Evolutionary conservation across 2,888 invertebrate genomes (phyloP).

Genomic region (Eudemis profundana): DNA sequence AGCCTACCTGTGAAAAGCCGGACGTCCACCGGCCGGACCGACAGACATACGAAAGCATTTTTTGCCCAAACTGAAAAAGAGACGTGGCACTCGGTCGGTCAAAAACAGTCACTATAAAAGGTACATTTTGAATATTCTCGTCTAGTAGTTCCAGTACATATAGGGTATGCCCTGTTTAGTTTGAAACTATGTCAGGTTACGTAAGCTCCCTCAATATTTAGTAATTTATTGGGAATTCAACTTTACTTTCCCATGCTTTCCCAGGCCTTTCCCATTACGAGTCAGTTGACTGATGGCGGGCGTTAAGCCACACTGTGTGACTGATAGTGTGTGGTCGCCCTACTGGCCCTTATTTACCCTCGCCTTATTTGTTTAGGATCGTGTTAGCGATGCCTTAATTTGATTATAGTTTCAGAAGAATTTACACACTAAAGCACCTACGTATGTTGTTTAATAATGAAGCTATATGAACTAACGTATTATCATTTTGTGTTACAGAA

Average conservation of each 20-base stretch:
- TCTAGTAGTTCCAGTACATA: too few relatives aligned
- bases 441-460: conserved; percentile 25
- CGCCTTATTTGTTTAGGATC: conserved; percentile 44
- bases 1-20: too few relatives aligned
- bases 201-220: too few relatives aligned
- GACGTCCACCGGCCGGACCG: too few relatives aligned
- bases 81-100: too few relatives aligned
- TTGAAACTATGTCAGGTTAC: too few relatives aligned
- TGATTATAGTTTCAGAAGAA: conserved; percentile 44
- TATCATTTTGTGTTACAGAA: too few relatives aligned
- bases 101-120: too few relatives aligned
- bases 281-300: conserved; percentile 38
- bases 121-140: too few relatives aligned
- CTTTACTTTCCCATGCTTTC: background rate
- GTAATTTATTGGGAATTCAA: conserved; percentile 2
- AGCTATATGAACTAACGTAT: conserved; percentile 2
- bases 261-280: conserved; percentile 20
- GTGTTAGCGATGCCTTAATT: conserved; percentile 41
- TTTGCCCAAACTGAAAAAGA: too few relatives aligned
- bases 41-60: too few relatives aligned
- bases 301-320: conserved; percentile 28
- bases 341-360: conserved; percentile 35
- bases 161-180: too few relatives aligned
- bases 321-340: conserved; percentile 44
- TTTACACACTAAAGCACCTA: conserved; percentile 33